A percentile compares a stretch with the other conserved stretches of the same genome.
These are phyloP conservation scores for Ecliptopera silaceata DNA, from an alignment of 2,888 invertebrate species.

Conservation along the genomic window DNA sequence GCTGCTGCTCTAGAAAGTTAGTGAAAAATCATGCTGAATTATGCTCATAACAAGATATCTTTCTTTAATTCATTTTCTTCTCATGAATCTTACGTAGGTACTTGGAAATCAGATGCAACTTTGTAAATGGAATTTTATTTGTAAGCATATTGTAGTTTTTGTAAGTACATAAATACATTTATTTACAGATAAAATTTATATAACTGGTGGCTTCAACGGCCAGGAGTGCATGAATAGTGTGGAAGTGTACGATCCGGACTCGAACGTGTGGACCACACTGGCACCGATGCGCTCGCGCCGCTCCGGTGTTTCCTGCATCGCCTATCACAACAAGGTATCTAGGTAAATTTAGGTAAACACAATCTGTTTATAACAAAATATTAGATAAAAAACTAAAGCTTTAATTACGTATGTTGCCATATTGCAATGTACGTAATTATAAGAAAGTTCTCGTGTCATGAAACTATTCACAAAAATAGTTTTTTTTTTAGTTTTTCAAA, in stretches of 20 bases:
- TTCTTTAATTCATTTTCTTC: background rate
- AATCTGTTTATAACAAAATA: slow-evolving; percentile 21
- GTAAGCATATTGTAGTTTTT: too few species aligned
- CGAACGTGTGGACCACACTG: slow-evolving; percentile 92
- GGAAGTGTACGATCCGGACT: slow-evolving; percentile 90
- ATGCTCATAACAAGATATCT: too few species aligned
- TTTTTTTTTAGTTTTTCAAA: background rate
- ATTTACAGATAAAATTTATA: slow-evolving; percentile 87
- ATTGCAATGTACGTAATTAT: too few species aligned
- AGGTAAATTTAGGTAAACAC: slow-evolving; percentile 49
- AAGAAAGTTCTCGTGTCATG: too few species aligned
- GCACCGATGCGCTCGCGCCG: slow-evolving; percentile 91
- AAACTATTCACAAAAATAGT: too few species aligned
- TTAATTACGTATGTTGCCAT: too few species aligned
- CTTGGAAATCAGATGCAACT: too few species aligned
- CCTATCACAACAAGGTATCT: slow-evolving; percentile 89
- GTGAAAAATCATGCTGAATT: slow-evolving; percentile 27
- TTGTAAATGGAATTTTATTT: too few species aligned
- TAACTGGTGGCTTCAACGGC: slow-evolving; percentile 95
- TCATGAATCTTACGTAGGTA: too few species aligned
- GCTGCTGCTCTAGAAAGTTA: slow-evolving; percentile 92
- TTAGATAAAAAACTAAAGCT: too few species aligned
- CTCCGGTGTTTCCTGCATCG: slow-evolving; percentile 95
- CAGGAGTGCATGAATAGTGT: slow-evolving; percentile 94
- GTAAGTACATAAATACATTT: background rate